These are phyloP conservation scores for Chaetogeoica ovagalla DNA, from an alignment of 2,888 invertebrate genomes.

Conservation along the genomic window DNA sequence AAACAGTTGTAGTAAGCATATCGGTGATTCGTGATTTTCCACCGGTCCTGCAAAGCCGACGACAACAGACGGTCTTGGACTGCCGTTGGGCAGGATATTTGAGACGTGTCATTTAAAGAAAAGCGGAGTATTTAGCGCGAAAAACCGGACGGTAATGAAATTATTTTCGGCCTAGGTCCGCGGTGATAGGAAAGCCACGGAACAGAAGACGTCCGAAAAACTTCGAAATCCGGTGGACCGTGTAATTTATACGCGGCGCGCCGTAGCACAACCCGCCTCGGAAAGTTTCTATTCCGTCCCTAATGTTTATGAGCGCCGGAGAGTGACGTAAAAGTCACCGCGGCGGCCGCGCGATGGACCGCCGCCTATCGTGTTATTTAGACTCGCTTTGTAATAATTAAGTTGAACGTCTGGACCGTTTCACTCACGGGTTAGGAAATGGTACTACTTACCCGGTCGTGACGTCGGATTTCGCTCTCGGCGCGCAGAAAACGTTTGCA, in stretches of 20 bases:
- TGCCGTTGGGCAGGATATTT: too few relatives aligned
- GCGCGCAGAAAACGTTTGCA: too few relatives aligned
- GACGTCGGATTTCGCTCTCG: not conserved
- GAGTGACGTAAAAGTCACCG: not conserved
- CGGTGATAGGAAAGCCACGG: not conserved
- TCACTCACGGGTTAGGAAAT: not conserved
- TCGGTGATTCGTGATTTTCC: too few relatives aligned
- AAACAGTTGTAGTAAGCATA: too few relatives aligned
- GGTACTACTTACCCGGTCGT: not conserved
- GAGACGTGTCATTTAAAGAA: too few relatives aligned
- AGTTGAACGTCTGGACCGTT: not conserved
- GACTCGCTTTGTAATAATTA: conserved; percentile 5
- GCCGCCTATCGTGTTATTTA: conserved; percentile 3
- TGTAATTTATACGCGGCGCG: conserved; percentile 12
- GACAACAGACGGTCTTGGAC: too few relatives aligned
- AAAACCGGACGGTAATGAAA: not conserved
- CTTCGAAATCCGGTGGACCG: conserved; percentile 16
- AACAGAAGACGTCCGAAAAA: not conserved
- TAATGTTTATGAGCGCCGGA: not conserved
- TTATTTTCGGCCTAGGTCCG: not conserved
- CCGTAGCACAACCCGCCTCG: conserved; percentile 8
- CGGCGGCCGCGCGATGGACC: conserved; percentile 1
- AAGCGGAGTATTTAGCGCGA: too few relatives aligned
- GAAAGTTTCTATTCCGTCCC: not conserved
- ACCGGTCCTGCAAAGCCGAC: too few relatives aligned